Evolutionary conservation across 2,888 invertebrate genomes (phyloP), one percentile per base, ranked within the genome.

Genomic region (Venusia cambrica): DNA sequence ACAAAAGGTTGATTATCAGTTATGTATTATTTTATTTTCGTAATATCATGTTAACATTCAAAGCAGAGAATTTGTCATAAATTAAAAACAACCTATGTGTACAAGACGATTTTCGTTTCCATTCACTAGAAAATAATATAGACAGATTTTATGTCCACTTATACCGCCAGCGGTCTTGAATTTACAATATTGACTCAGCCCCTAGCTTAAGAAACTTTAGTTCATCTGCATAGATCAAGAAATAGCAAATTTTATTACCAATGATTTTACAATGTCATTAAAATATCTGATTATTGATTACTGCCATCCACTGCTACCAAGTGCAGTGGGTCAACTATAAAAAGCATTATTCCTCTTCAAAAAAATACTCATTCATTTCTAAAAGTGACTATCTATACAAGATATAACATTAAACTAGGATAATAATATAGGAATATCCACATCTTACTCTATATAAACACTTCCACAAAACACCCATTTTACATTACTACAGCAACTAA

Each of bases 371-470:
- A 67, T 61, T 62, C 61, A 54, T 63, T 59, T 75, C 71, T 75
- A 73, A 58, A 62, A 68, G 64, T 74, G 74, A 73, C 61, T 65
- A 71, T 66, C 80, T 85, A 80, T 84, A 84, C 83, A 84, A 69
- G 75, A 72, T 75, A 76, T 64, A 64, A 37, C 41, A 44, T 62
- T 75, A 73, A 71, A 73, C 79, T 83, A 81, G 18, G 21, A 13
- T 69, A 68, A 79, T 75, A 77, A 74, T 59, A 67, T 74, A 80
- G 68, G 73, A 78, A 80, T 83, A 84, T 84, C 80, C 84, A 83
- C 80, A 84, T 73, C 85, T 87, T 87, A 87, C 60, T 64, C 83
- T 84, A 85, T 84, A 84, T 84, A 78, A 76, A 85, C 83, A 87
- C 73, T 73, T 80, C 75, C 75, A 78, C 74, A 69, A 69, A 33